phyloP scores from a whole-genome alignment of 2,113 vertebrate genomes.

The Pandion haliaetus region DNA sequence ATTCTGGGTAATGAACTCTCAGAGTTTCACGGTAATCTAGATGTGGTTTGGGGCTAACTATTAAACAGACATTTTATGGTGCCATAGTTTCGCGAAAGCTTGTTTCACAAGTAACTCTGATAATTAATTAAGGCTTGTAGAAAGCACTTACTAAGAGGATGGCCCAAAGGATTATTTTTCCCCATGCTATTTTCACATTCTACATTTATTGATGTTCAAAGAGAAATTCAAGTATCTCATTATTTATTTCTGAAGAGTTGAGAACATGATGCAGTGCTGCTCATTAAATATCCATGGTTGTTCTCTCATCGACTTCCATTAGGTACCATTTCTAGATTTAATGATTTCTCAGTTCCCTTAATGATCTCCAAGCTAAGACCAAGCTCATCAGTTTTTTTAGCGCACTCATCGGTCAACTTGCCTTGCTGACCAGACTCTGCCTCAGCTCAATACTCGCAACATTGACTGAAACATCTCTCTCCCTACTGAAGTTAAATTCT shows the following conservation, averaged over 20 bases:
- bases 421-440: background rate
- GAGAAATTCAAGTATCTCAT: background rate
- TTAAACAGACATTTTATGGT: background rate
- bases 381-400: background rate
- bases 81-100: background rate
- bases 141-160: background rate
- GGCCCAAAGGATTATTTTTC: background rate
- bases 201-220: background rate
- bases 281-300: background rate
- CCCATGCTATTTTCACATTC: background rate
- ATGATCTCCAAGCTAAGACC: background rate
- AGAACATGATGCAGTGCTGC: background rate
- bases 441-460: background rate
- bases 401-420: background rate
- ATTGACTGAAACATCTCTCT: background rate
- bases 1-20: background rate
- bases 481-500: background rate
- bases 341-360: background rate
- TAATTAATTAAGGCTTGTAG: slow-evolving; percentile 29
- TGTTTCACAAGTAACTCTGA: background rate
- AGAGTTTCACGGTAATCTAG: background rate
- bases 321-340: slow-evolving; percentile 6
- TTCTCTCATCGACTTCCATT: slow-evolving; percentile 5
- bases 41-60: background rate
- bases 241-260: slow-evolving; percentile 17